These are phyloP conservation scores for Parauchenoglanis ngamensis DNA, from an alignment of 2,797 vertebrate genomes.

Conservation along the genomic window DNA sequence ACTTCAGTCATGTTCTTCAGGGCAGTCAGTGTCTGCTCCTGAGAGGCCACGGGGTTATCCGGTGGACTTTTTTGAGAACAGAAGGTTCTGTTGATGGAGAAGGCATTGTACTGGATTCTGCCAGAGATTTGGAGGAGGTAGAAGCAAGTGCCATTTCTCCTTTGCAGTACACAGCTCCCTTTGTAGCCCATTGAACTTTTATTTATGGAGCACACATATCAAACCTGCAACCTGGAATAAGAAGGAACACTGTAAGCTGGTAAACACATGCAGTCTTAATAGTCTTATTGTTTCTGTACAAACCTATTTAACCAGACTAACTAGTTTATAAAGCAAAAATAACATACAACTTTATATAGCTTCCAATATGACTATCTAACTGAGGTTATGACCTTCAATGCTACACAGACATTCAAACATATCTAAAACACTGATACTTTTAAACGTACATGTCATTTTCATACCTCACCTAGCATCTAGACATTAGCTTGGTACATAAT, in stretches of 20 bases:
- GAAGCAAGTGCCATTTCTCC: conserved; percentile 69
- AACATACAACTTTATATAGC: not conserved
- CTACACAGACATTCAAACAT: not conserved
- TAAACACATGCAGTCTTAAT: not conserved
- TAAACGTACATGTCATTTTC: not conserved
- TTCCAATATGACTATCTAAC: not conserved
- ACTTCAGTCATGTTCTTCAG: conserved; percentile 72
- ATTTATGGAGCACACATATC: not conserved
- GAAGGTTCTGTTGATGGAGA: conserved; percentile 66
- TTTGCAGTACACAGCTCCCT: conserved; percentile 61
- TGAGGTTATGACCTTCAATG: not conserved
- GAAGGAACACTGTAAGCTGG: not conserved
- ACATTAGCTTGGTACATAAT: not conserved
- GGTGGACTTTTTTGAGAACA: conserved; percentile 70
- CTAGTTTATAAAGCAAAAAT: not conserved
- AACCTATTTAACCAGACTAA: not conserved
- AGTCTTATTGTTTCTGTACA: not conserved
- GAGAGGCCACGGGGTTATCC: conserved; percentile 57
- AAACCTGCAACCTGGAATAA: conserved; percentile 28
- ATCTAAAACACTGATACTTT: not conserved
- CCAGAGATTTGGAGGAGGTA: conserved; percentile 60
- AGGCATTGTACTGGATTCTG: conserved; percentile 58
- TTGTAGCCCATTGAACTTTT: conserved; percentile 70
- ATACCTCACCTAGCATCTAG: not conserved
- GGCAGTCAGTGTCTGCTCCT: conserved; percentile 62